Evolutionary conservation across 2,113 vertebrate species (phyloP), one percentile per base, ranked within the genome.

Genomic region (Hemicordylus capensis): DNA sequence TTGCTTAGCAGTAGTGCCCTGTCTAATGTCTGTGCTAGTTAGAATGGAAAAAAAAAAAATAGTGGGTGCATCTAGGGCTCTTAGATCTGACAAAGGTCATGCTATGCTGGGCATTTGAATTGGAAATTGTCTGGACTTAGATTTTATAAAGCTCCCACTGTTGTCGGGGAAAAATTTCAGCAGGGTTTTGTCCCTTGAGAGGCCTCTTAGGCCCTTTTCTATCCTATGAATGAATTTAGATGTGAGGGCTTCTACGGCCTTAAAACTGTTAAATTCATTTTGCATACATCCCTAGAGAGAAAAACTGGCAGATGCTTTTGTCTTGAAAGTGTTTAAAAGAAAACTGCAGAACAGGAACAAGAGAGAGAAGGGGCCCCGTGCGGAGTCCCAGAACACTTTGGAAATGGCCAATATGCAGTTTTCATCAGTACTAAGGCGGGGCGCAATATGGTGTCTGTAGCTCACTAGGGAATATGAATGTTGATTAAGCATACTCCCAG

Each of bases 401-500:
- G 95, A 97, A 98, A 97, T 97, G 96, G 98, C 97, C 98, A 99
- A 98, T 98, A 97, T 98, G 98, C 97, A 97, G 97, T 98, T 98
- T 98, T 99, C 98, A 98, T 99, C 98, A 97, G 95, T 96, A 95
- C 93, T 96, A 97, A 98, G 99, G 98, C 98, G 98, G 98, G 97
- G 97, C 97, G 92, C 98, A 99, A 99, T 99, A 99, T 99, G 98
- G 98, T 98, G 97, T 97, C 94, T 95, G 96, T 92, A 97, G 95
- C 97, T 97, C 98, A 97, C 98, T 95, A 88, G 98, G 98, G 98
- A 98, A 99, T 98, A 99, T 99, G 99, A 99, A 99, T 99, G 98
- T 98, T 99, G 98, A 99, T 99, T 98, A 99, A 99, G 98, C 97
- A 98, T 98, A 98, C 98, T 97, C 97, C 98, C 97, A 98, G 98